Base-by-base conservation (phyloP, 1,140 invertebrate species). In the Microplitis demolitor region DNA sequence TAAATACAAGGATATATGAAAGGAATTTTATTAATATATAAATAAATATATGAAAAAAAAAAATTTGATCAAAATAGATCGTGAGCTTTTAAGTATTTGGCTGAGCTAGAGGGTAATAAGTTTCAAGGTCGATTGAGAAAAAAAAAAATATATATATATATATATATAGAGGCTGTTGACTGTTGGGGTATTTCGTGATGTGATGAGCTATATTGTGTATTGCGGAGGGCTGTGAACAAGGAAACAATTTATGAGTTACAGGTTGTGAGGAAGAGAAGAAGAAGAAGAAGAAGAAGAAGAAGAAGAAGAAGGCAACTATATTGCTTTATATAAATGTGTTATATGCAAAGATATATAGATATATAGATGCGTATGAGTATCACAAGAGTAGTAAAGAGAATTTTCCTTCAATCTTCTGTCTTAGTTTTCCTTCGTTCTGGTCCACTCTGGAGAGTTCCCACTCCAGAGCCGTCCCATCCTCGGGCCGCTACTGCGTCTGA, bases 361-460 rank as follows among this genome's bases (percentile, higher is more conserved):
- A 45, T 45, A 45, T 24, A 24, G 24, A 24, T 24, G 24, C 24
- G 24, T 24, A 24, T 2, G 24, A 24, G 24, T 24, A 24, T 24
- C 2, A 24, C 2, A 24, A 24, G 24, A 24, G 24, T 2, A 24
- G 24, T 24, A 24, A 2, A 24, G 24, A 45, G 39, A 58, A 54
- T 54, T 51, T 71, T 74, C 76, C 73, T 2, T 24, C 24, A 24
- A 24, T 24, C 24, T 24, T 24, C 61, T 69, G 37, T 24, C 58
- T 35, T 31, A 14, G 63, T 78, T 71, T 68, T 78, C 77, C 78
- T 68, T 72, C 6, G 11, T 73, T 71, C 35, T 69, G 72, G 78
- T 77, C 78, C 74, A 81, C 76, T 79, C 75, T 76, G 37, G 76
- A 79, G 77, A 79, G 71, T 78, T 78, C 75, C 66, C 66, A 69